Evolutionary conservation across 2,113 vertebrate species (phyloP), one percentile per base, ranked within the genome.

Genomic region (Strix uralensis): DNA sequence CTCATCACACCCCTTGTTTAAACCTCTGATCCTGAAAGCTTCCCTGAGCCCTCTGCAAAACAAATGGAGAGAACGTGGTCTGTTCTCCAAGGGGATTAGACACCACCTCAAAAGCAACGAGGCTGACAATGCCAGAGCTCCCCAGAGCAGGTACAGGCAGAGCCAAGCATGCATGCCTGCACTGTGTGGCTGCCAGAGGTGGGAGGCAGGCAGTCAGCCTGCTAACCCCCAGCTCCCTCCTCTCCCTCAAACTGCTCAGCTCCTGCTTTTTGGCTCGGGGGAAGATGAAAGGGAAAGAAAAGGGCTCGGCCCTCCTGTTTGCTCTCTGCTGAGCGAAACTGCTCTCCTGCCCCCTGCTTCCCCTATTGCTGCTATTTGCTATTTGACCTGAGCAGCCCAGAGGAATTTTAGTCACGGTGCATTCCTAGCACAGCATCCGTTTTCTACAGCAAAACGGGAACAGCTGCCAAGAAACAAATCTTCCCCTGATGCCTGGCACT

Each of bases 401-500:
- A 88, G 89, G 67, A 81, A 63, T 92, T 94, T 91, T 4, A 85
- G 94, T 93, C 87, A 90, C 30, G 30, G 94, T 59, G 51, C 81
- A 80, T 96, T 96, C 93, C 81, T 57, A 94, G 96, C 92, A 47
- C 86, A 88, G 89, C 78, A 82, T 83, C 20, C 5, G 84, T 92
- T 97, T 96, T 95, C 92, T 95, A 49, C 81, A 96, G 91, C 90
- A 88, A 96, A 96, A 91, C 1, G 51, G 89, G 81, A 97, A 91
- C 86, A 96, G 91, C 95, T 94, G 96, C 94, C 96, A 95, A 92
- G 87, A 88, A 91, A 86, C 59, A 96, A 94, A 96, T 81, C 94
- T 80, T 94, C 51, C 75, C 82, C 55, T 61, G 79, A 86, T 0
- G 86, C 91, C 91, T 96, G 96, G 94, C 81, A 95, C 87, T 94